phyloP scores from a whole-genome alignment of 2,797 vertebrate genomes.

The Potorous gilbertii region DNA sequence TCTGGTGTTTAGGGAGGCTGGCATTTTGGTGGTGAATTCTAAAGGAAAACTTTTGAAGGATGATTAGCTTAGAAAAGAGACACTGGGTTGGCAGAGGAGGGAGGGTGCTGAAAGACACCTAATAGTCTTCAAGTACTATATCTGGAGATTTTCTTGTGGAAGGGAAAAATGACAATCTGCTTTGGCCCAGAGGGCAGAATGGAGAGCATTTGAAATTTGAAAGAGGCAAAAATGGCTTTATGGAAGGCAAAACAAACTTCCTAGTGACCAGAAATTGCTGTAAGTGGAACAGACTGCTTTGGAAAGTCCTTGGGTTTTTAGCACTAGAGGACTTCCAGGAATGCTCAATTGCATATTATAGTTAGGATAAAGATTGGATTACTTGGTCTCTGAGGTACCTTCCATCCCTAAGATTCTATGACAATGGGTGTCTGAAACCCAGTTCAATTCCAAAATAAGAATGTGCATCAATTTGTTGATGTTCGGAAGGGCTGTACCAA shows the following conservation, averaged over 20 bases:
- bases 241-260: neutral
- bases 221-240: neutral
- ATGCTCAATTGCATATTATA: neutral
- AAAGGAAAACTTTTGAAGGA: neutral
- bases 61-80: neutral
- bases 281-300: neutral
- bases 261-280: neutral
- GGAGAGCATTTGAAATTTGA: neutral
- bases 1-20: neutral
- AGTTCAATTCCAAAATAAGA: neutral
- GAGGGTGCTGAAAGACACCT: neutral
- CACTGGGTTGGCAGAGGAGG: neutral
- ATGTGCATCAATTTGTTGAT: neutral
- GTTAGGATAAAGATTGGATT: neutral
- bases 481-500: neutral
- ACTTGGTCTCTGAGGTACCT: neutral
- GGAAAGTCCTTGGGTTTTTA: neutral
- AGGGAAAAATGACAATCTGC: neutral
- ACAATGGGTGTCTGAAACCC: neutral
- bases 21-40: neutral
- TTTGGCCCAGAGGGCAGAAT: neutral
- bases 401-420: neutral
- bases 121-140: neutral
- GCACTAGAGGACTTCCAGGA: neutral
- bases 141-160: neutral